phyloP scores from a whole-genome alignment of 2,113 vertebrate genomes.

The Fregetta grallaria region DNA sequence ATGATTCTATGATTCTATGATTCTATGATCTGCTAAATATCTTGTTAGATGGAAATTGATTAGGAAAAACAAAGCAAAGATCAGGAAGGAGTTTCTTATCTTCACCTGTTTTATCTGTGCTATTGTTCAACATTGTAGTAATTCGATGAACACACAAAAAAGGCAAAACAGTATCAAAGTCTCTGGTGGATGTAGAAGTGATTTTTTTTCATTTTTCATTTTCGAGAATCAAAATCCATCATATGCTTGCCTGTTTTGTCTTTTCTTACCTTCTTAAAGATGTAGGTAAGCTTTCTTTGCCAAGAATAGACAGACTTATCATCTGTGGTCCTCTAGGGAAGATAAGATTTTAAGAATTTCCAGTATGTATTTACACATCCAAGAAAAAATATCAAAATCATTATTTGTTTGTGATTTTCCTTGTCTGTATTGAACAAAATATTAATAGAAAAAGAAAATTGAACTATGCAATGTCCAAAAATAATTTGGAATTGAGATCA shows the following conservation, averaged over 20 bases:
- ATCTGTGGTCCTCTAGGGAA: neutral
- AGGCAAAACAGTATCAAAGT: neutral
- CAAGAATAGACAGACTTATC: neutral
- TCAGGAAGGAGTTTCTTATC: neutral
- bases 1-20: too few species aligned
- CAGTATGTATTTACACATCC: neutral
- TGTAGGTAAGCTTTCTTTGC: neutral
- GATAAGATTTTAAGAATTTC: neutral
- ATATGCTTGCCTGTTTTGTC: neutral
- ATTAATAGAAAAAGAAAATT: neutral
- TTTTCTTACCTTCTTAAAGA: neutral
- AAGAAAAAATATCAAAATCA: neutral
- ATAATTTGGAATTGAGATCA: neutral
- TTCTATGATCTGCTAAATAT: neutral
- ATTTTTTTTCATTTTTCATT: neutral
- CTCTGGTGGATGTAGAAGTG: neutral
- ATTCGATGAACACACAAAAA: neutral
- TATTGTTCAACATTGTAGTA: neutral
- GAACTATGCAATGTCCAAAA: neutral
- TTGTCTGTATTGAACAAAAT: neutral
- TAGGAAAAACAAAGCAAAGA: neutral
- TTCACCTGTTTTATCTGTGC: neutral
- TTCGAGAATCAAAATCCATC: neutral
- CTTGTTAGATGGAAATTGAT: neutral
- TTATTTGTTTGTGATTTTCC: neutral